Base-by-base conservation (phyloP, 2,113 vertebrate genomes). In the Myiagra hebetior region DNA sequence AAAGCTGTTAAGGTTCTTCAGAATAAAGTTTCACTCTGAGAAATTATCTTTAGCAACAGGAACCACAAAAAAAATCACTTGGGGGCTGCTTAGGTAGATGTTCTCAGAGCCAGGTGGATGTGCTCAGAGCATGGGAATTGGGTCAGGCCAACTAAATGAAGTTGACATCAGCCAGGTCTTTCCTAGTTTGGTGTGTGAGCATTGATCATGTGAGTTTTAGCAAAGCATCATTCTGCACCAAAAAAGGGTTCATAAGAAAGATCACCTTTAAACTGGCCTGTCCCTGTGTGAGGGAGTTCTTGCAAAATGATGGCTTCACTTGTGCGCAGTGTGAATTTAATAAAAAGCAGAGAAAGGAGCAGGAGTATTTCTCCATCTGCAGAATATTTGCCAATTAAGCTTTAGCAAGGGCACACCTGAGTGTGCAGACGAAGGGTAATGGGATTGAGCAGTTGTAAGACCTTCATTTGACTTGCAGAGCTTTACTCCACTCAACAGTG, bases 361-460 rank as follows among this genome's bases (percentile, higher is more conserved):
- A 42, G 37, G 31, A 76, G 30, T 69, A 8, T 53, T 85, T 79
- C 28, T 94, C 42, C 35, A 67, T 59, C 62, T 96, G 82, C 35
- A 50, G 78, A 87, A 63, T 85, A 75, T 83, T 87, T 77, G 20
- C 90, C 62, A 77, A 69, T 80, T 42, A 85, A 93, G 75, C 90
- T 88, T 91, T 62, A 63, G 50, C 85, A 69, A 88, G 82, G 79
- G 42, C 82, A 74, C 30, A 52, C 30, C 52, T 83, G 26, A 65
- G 42, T 39, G 69, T 93, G 84, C 64, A 85, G 85, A 94, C 69
- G 74, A 55, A 85, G 62, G 50, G 80, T 95, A 94, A 96, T 93
- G 91, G 69, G 91, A 91, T 74, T 88, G 89, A 94, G 79, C 67
- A 31, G 75, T 59, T 93, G 13, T 67, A 69, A 90, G 67, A 89